A percentile compares a stretch with the other conserved stretches of the same genome.
Conservation (phyloP, 2,797 vertebrate genomes). For the Arctocebus calabarensis region DNA sequence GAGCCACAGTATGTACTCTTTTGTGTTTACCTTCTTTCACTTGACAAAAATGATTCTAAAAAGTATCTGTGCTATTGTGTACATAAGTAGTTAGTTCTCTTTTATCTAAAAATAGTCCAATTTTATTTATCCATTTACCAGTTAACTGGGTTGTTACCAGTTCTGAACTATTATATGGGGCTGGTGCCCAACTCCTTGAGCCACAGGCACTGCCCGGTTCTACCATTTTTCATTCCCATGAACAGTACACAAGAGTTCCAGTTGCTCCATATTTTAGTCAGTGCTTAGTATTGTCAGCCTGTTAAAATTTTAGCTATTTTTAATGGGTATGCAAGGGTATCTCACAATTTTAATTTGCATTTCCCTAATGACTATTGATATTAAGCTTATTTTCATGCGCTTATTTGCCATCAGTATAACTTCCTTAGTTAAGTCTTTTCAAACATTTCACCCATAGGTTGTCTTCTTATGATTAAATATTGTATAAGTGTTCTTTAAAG, state of each 20-base stretch:
- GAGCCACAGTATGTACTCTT: neutral
- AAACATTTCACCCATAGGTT: neutral
- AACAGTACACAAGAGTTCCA: neutral
- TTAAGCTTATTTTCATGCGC: neutral
- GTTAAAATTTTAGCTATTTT: neutral
- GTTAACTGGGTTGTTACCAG: neutral
- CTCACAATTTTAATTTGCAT: neutral
- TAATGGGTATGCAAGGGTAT: neutral
- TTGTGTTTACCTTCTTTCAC: neutral
- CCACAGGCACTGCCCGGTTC: too few relatives aligned
- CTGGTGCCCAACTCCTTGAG: too few relatives aligned
- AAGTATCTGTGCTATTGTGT: neutral
- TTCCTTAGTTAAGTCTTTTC: constrained; percentile 30
- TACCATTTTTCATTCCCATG: neutral
- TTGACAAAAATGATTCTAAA: neutral
- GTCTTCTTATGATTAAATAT: constrained; percentile 24
- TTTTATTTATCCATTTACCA: neutral
- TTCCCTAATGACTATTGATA: neutral
- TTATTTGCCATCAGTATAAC: neutral
- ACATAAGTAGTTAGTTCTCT: neutral
- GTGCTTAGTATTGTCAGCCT: neutral
- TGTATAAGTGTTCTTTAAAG: neutral
- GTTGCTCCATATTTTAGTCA: neutral
- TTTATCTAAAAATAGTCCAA: neutral
- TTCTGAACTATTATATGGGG: neutral